phyloP scores from a whole-genome alignment of 2,888 invertebrate species.

The Cancer borealis region DNA sequence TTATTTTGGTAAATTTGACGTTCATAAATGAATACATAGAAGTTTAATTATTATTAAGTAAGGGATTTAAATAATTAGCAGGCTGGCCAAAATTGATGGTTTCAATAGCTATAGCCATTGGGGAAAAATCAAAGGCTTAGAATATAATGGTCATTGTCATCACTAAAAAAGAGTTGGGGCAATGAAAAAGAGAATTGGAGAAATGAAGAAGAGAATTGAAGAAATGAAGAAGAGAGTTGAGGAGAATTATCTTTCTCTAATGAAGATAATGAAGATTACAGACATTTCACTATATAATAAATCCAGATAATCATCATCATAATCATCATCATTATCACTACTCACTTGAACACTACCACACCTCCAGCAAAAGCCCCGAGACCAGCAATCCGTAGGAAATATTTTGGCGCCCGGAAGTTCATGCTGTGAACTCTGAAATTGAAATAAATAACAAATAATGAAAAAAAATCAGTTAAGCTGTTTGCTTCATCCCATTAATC shows the following conservation, averaged over 20 bases:
- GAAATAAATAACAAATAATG: neutral
- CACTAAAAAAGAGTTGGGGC: too few relatives aligned
- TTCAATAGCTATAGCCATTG: too few relatives aligned
- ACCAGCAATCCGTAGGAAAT: conserved; percentile 46
- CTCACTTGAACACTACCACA: conserved; percentile 64
- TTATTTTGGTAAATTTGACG: too few relatives aligned
- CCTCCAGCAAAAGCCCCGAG: conserved; percentile 59
- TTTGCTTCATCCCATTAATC: too few relatives aligned
- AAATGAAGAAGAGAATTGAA: neutral
- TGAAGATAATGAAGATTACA: neutral
- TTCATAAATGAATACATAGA: too few relatives aligned
- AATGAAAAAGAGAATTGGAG: too few relatives aligned
- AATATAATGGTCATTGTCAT: too few relatives aligned
- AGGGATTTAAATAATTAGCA: too few relatives aligned
- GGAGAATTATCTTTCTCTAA: neutral
- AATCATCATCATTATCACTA: neutral
- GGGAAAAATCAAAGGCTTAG: too few relatives aligned
- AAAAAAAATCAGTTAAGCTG: too few relatives aligned
- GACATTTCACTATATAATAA: neutral
- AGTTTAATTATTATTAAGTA: too few relatives aligned
- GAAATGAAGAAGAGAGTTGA: neutral
- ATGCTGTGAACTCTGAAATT: conserved; percentile 31
- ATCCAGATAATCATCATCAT: neutral
- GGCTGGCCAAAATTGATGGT: too few relatives aligned
- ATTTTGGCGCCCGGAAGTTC: conserved; percentile 53